Evolutionary conservation across 2,113 vertebrate genomes (phyloP).

Genomic region (Tetrao urogallus): DNA sequence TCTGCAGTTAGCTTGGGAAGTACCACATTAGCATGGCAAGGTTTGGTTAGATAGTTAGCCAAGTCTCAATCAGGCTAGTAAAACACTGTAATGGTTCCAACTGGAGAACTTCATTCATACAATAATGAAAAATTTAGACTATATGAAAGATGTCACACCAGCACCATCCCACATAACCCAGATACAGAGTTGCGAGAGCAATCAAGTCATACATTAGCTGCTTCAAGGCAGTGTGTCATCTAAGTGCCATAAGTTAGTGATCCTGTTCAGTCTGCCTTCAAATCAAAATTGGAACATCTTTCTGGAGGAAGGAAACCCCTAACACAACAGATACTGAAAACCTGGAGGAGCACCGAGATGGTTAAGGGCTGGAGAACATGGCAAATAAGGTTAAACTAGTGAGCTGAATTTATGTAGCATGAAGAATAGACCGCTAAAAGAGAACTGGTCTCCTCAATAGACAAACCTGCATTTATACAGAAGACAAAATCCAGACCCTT

Average conservation of each 20-base stretch:
- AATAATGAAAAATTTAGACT: background rate
- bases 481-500: background rate
- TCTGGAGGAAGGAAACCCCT: background rate
- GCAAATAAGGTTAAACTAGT: background rate
- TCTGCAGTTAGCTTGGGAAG: background rate
- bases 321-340: background rate
- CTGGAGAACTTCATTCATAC: background rate
- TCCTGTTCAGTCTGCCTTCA: background rate
- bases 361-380: background rate
- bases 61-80: background rate
- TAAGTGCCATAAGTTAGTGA: background rate
- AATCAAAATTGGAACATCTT: background rate
- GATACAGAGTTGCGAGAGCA: background rate
- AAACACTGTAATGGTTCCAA: background rate
- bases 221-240: background rate
- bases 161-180: background rate
- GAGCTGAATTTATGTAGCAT: background rate
- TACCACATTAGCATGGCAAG: background rate
- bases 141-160: background rate
- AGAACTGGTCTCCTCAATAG: background rate
- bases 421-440: background rate
- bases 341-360: background rate
- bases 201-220: background rate
- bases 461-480: rapidly evolving
- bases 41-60: background rate